phyloP scores from a whole-genome alignment of 2,797 vertebrate genomes.

The Syndactyla subalaris region DNA sequence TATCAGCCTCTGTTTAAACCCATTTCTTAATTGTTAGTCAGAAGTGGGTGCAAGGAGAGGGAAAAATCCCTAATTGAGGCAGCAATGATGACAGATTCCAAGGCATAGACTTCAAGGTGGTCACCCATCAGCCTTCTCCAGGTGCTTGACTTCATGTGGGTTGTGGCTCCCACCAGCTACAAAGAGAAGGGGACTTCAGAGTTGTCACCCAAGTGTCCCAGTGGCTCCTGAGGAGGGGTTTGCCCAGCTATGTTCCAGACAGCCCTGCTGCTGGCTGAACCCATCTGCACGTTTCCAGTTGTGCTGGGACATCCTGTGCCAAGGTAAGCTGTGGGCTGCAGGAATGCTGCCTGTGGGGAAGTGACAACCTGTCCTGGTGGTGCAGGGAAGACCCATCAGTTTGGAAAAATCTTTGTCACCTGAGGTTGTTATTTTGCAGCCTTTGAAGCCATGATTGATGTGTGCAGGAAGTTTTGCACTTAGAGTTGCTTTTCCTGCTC shows the following conservation, averaged over 20 bases:
- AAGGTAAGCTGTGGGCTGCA: neutral
- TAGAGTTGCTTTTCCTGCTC: neutral
- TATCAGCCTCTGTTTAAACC: neutral
- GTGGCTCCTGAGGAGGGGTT: neutral
- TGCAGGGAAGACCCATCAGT: neutral
- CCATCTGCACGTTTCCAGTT: rapidly evolving
- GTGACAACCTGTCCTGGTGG: neutral
- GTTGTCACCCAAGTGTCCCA: neutral
- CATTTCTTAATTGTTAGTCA: neutral
- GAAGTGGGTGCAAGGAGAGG: neutral
- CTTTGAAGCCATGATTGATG: neutral
- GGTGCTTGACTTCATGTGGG: neutral
- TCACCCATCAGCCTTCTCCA: neutral
- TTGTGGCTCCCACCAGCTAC: neutral
- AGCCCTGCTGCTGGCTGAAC: neutral
- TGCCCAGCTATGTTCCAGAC: neutral
- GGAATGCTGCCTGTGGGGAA: neutral
- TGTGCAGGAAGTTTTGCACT: neutral
- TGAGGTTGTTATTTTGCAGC: neutral
- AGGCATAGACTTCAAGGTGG: rapidly evolving
- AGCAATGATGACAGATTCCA: rapidly evolving
- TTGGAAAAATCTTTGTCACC: neutral
- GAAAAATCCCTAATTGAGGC: neutral
- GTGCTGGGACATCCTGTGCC: neutral
- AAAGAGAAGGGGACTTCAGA: neutral